phyloP scores from a whole-genome alignment of 1,140 invertebrate species.

The Heliconius hermathena region DNA sequence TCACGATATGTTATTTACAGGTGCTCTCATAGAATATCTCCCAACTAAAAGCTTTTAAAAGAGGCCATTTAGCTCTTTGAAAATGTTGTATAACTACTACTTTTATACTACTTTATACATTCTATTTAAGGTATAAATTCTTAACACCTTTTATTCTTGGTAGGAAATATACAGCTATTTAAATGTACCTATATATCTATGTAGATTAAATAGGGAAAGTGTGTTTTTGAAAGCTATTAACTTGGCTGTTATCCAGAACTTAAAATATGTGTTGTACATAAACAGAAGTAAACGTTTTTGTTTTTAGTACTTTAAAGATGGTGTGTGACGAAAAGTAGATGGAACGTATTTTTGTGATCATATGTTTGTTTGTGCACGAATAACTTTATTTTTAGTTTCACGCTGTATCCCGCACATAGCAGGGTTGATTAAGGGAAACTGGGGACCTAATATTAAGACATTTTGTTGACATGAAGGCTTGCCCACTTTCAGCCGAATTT shows the following conservation, averaged over 20 bases:
- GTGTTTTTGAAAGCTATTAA: background rate
- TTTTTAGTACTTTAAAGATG: background rate
- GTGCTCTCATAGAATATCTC: constrained; percentile 26
- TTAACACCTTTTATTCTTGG: constrained; percentile 24
- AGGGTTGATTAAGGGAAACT: no score
- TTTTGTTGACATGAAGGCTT: no score
- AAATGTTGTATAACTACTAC: constrained; percentile 5
- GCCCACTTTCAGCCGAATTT: no score
- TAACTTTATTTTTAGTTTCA: no score
- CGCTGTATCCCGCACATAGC: no score
- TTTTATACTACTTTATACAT: constrained; percentile 16
- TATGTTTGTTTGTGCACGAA: no score
- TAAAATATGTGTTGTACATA: background rate
- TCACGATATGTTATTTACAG: constrained; percentile 23
- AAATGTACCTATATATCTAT: constrained; percentile 18
- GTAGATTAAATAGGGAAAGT: constrained; percentile 13
- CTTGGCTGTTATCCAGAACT: constrained; percentile 19
- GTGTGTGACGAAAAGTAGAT: no score
- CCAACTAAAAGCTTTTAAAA: constrained; percentile 27
- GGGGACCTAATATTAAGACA: no score
- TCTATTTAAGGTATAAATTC: constrained; percentile 15
- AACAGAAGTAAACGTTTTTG: background rate
- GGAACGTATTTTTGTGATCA: no score
- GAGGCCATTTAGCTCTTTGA: constrained; percentile 21
- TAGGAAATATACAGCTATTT: constrained; percentile 5